A percentile compares a stretch with the other conserved stretches of the same genome.
phyloP scores from a whole-genome alignment of 2,888 invertebrate species.

The Crioceris asparagi region DNA sequence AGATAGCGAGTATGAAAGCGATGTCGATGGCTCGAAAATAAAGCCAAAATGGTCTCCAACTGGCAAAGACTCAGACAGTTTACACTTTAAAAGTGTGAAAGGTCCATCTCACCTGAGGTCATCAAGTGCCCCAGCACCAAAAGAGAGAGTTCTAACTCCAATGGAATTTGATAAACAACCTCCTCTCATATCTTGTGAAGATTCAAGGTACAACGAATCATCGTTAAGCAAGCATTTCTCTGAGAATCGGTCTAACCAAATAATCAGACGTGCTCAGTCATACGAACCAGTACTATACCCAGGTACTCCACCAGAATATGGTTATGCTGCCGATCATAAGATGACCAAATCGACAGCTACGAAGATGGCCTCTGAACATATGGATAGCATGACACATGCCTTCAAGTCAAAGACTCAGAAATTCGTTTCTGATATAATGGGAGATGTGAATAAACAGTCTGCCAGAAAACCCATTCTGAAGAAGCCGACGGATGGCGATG shows the following conservation, averaged over 20 bases:
- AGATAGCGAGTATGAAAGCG: conserved; percentile 62
- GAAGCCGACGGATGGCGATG: conserved; percentile 40
- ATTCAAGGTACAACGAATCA: neutral
- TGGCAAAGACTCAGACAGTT: conserved; percentile 46
- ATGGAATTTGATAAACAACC: conserved; percentile 51
- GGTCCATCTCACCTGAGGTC: conserved; percentile 43
- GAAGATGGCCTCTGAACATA: conserved; percentile 50
- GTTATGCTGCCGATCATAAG: conserved; percentile 39
- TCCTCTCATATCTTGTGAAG: conserved; percentile 32
- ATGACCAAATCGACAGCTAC: conserved; percentile 34
- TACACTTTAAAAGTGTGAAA: conserved; percentile 50
- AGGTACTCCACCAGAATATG: conserved; percentile 50
- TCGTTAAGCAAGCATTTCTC: neutral
- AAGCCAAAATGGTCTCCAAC: conserved; percentile 56
- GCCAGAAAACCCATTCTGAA: conserved; percentile 39
- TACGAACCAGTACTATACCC: conserved; percentile 37
- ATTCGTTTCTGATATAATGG: conserved; percentile 54
- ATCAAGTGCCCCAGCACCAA: conserved; percentile 40
- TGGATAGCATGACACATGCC: conserved; percentile 54
- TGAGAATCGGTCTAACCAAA: conserved; percentile 21
- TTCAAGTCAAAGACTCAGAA: conserved; percentile 59
- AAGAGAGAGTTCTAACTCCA: conserved; percentile 45
- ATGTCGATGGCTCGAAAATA: conserved; percentile 49
- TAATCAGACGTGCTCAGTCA: conserved; percentile 26
- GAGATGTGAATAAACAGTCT: conserved; percentile 42